These are phyloP conservation scores for Akabosia matsudoensis DNA, from an alignment of 1,140 invertebrate species.

Conservation along the genomic window DNA sequence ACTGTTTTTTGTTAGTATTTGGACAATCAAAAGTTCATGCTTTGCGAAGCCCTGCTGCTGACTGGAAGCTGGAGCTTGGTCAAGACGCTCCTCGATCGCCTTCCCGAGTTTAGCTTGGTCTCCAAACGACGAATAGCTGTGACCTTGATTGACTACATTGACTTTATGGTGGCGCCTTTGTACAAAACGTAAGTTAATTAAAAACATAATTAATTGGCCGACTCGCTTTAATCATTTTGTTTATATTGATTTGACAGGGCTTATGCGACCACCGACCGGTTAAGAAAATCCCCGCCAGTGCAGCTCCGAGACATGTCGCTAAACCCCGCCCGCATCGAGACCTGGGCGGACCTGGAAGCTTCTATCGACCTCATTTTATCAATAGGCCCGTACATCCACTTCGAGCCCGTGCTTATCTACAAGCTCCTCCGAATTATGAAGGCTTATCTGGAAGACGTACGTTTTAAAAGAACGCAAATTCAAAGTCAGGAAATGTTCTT, in stretches of 20 bases:
- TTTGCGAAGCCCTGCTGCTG: slow-evolving; percentile 81
- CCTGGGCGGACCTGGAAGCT: not conserved
- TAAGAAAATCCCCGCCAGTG: not conserved
- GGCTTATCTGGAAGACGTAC: slow-evolving; percentile 54
- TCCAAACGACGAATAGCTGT: slow-evolving; percentile 74
- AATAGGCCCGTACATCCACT: slow-evolving; percentile 82
- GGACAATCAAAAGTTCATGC: slow-evolving; percentile 88
- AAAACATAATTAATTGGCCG: not conserved
- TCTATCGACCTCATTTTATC: slow-evolving; percentile 76
- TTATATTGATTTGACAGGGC: slow-evolving; percentile 56
- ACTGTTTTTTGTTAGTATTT: slow-evolving; percentile 63
- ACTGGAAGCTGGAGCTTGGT: slow-evolving; percentile 89
- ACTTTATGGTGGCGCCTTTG: slow-evolving; percentile 80
- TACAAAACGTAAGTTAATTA: slow-evolving; percentile 73
- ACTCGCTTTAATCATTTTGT: not conserved
- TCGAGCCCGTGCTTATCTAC: slow-evolving; percentile 83
- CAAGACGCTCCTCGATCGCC: slow-evolving; percentile 67
- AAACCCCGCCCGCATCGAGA: not conserved
- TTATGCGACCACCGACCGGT: slow-evolving; percentile 51
- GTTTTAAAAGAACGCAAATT: too few relatives aligned
- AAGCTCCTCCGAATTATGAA: slow-evolving; percentile 71
- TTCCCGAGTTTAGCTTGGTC: slow-evolving; percentile 77
- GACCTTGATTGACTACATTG: slow-evolving; percentile 75
- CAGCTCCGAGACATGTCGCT: not conserved
- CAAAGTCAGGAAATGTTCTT: not conserved